Evolutionary conservation across 2,888 invertebrate species (phyloP), one percentile per base, ranked within the genome.

Genomic region (Drosophila recens): DNA sequence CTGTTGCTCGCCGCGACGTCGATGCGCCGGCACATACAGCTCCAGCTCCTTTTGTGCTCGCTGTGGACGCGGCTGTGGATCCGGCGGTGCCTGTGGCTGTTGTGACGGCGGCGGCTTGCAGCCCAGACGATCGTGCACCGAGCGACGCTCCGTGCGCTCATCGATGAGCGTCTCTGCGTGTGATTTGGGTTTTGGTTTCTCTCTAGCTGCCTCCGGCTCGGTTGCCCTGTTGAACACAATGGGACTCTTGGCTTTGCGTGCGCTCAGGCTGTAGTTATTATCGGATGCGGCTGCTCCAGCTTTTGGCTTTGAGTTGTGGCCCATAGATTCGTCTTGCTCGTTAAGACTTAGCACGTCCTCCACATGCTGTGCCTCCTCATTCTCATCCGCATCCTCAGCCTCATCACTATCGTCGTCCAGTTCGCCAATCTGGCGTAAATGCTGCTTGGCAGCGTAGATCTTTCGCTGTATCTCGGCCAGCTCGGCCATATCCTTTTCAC

Each of bases 331-430:
- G 34, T 72, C 95, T 84, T 95, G 95, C 46, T 95, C 94, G 75
- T 95, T 94, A 34, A 95, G 94, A 91, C 94, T 95, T 38, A 95
- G 92, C 88, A 95, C 94, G 90, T 96, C 95, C 75, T 95, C 95
- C 90, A 95, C 95, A 72, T 95, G 95, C 5, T 94, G 94, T 4
- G 67, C 68, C 1, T 58, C 57, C 3, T 53, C 36, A 33, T 27
- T 27, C 5, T 77, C 84, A 20, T 27, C 5, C 27, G 77, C 84
- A 20, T 36, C 13, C 4, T 56, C 34, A 23, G 63, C 48, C 30
- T 34, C 78, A 0, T 86, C 84, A 20, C 87, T 89, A 3, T 86
- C 89, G 27, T 89, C 90, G 8, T 84, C 90, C 4, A 92, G 72
- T 54, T 93, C 90, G 6, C 93, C 94, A 66, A 94, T 89, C 63